A percentile compares a stretch with the other conserved stretches of the same genome.
These are phyloP conservation scores for Stenotaenia linearis DNA, from an alignment of 2,888 invertebrate genomes.

Conservation along the genomic window DNA sequence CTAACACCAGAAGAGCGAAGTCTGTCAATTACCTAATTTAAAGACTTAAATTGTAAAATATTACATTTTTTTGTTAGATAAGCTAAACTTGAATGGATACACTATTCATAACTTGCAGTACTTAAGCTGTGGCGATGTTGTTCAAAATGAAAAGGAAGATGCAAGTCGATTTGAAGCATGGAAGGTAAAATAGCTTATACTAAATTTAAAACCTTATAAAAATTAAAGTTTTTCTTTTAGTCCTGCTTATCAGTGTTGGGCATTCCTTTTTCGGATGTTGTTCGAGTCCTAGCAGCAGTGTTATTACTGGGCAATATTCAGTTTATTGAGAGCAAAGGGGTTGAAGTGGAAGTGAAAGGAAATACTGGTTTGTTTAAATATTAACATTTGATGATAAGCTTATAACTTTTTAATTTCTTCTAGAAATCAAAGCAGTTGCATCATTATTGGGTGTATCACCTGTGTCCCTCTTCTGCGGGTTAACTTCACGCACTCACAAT, in stretches of 20 bases:
- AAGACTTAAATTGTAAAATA: not conserved
- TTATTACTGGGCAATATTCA: slow-evolving; percentile 85
- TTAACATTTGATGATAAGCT: not conserved
- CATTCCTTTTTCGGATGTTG: slow-evolving; percentile 89
- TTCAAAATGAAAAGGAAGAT: slow-evolving; percentile 67
- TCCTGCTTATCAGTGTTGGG: slow-evolving; percentile 60
- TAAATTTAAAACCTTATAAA: not conserved
- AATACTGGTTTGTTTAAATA: slow-evolving; percentile 51
- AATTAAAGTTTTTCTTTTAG: slow-evolving; percentile 37
- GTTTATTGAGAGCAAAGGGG: slow-evolving; percentile 66
- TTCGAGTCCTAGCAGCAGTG: slow-evolving; percentile 83
- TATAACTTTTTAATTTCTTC: slow-evolving; percentile 38
- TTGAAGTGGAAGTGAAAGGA: slow-evolving; percentile 62
- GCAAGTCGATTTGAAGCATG: slow-evolving; percentile 76
- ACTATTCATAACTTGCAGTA: slow-evolving; percentile 74
- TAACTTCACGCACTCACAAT: slow-evolving; percentile 74
- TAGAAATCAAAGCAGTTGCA: slow-evolving; percentile 79
- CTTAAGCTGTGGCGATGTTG: slow-evolving; percentile 66
- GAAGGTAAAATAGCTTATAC: slow-evolving; percentile 65
- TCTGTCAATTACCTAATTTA: slow-evolving; percentile 40
- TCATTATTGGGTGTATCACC: slow-evolving; percentile 72
- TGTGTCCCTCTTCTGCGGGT: slow-evolving; percentile 68
- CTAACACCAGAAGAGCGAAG: slow-evolving; percentile 75
- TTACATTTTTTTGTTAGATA: slow-evolving; percentile 51
- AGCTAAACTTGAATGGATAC: slow-evolving; percentile 81